A percentile compares a stretch with the other conserved stretches of the same genome.
These are phyloP conservation scores for Augiades crinisus DNA, from an alignment of 2,888 invertebrate genomes.

Conservation along the genomic window DNA sequence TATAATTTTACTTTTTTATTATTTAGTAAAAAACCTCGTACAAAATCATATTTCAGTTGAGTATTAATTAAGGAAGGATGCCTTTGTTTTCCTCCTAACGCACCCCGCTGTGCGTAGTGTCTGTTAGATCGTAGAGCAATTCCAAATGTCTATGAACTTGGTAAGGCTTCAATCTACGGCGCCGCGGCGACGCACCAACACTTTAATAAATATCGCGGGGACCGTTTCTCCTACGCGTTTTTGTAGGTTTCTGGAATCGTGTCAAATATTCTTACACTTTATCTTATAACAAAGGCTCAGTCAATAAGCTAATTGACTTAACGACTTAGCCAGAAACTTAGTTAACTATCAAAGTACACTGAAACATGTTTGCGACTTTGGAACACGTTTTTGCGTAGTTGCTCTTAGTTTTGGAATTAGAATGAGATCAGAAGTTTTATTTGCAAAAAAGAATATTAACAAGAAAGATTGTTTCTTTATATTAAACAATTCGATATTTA, in stretches of 20 bases:
- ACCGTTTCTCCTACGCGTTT: constrained; percentile 5
- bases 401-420: not conserved
- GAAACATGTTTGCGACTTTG: not conserved
- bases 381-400: not conserved
- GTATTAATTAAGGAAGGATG: not conserved
- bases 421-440: not conserved
- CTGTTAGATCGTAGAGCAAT: not conserved
- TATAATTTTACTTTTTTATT: too few species aligned
- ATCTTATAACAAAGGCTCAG: not conserved
- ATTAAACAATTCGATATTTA: too few species aligned
- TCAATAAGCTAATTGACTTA: not conserved
- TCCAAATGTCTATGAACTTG: constrained; percentile 10
- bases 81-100: not conserved
- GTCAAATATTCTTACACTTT: constrained; percentile 1
- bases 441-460: too few species aligned
- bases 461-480: too few species aligned
- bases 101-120: not conserved
- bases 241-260: not conserved
- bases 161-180: constrained; percentile 8
- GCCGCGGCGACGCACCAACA: constrained; percentile 17
- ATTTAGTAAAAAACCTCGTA: too few species aligned
- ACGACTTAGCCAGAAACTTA: not conserved
- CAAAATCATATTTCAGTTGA: too few species aligned
- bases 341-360: not conserved
- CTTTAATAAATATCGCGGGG: constrained; percentile 10